A percentile compares a stretch with the other conserved stretches of the same genome.
phyloP scores from a whole-genome alignment of 2,113 vertebrate species.

The Actenoides hombroni region DNA sequence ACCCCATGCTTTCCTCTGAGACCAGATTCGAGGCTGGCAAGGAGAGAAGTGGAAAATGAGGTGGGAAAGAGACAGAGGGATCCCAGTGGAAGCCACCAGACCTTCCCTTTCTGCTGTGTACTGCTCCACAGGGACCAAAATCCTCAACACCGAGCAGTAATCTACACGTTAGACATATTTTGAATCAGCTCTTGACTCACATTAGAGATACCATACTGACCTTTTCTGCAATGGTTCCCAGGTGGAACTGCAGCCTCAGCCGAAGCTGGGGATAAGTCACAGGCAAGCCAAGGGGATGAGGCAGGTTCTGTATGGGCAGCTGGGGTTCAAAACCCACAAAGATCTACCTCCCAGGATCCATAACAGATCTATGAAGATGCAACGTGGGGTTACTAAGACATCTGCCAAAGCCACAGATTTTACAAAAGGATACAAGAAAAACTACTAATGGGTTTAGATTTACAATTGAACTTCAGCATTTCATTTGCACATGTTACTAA shows the following conservation, averaged over 20 bases:
- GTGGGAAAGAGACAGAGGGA: background rate
- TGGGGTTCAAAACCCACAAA: background rate
- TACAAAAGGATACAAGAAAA: background rate
- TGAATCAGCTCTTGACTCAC: background rate
- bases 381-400: background rate
- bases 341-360: background rate
- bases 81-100: background rate
- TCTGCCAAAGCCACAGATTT: background rate
- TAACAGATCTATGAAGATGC: background rate
- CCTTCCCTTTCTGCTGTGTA: background rate
- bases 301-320: background rate
- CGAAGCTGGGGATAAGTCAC: background rate
- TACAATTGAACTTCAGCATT: background rate
- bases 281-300: background rate
- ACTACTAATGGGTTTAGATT: background rate
- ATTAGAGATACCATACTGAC: background rate
- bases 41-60: background rate
- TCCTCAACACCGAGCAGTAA: background rate
- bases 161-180: background rate
- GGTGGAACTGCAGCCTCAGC: background rate
- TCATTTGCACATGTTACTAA: background rate
- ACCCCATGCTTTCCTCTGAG: fast-evolving
- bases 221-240: background rate
- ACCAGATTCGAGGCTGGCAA: background rate
- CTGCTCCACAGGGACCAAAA: background rate